These are phyloP conservation scores for Danio albolineatus DNA, from an alignment of 2,797 vertebrate genomes.

Conservation along the genomic window DNA sequence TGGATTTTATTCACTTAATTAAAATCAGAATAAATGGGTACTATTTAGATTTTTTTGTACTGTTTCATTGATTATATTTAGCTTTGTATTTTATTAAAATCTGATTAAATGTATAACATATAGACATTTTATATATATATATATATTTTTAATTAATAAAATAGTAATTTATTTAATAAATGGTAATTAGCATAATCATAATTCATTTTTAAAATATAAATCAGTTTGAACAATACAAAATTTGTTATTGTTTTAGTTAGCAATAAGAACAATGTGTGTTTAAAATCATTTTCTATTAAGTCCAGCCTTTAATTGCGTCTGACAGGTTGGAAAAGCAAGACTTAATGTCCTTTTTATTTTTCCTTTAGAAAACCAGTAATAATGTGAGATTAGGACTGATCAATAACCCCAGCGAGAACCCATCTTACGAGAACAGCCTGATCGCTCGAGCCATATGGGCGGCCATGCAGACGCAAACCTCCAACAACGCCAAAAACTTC, in stretches of 20 bases:
- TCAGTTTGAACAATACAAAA: no score
- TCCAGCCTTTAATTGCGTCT: not conserved
- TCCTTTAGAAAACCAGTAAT: slow-evolving; percentile 92
- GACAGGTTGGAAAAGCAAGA: not conserved
- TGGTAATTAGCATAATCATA: no score
- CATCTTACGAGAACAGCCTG: slow-evolving; percentile 75
- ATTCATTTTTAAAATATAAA: no score
- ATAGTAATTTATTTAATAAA: not conserved
- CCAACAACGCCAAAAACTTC: slow-evolving; percentile 97
- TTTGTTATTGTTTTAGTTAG: not conserved
- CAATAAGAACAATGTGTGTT: not conserved
- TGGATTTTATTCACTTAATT: no score
- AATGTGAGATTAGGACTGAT: slow-evolving; percentile 92
- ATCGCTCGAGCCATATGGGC: slow-evolving; percentile 92
- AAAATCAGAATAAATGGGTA: no score
- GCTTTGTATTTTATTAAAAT: not conserved
- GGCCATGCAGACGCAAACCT: slow-evolving; percentile 91
- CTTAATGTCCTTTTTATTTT: not conserved
- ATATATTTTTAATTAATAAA: no score
- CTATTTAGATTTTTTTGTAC: no score
- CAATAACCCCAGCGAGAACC: slow-evolving; percentile 86
- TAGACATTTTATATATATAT: not conserved
- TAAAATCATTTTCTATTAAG: not conserved
- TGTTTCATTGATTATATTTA: not conserved
- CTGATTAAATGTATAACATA: no score